Evolutionary conservation across 2,113 vertebrate species (phyloP), one percentile per base, ranked within the genome.

Genomic region (Phrynosoma platyrhinos): DNA sequence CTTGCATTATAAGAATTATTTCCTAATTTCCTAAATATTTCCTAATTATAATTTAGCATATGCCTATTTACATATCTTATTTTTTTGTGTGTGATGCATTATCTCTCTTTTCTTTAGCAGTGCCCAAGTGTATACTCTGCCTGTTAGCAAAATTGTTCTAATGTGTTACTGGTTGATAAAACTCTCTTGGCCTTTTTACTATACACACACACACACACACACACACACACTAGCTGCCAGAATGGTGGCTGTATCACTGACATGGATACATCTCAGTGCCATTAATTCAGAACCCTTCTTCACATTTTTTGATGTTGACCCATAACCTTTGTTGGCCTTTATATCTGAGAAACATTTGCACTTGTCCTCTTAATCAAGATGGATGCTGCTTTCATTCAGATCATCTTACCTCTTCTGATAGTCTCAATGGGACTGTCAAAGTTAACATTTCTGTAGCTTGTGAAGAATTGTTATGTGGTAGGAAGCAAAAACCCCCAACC

Each of bases 331-430:
- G 9, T 27, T n/a, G 83, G 14, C 13, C 68, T 16, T 23, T 40
- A 20, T 36, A 8, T 68, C 20, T 69, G 12, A 13, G 47, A 27
- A 52, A n/a, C 55, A 86, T 53, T 53, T 27, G 87, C 84, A 93
- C 91, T 86, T 93, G 90, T 86, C 91, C 87, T 96, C 94, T 86
- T 82, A 23, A 94, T 89, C 90, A 95, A 95, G 95, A 94, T 92
- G 79, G 85, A 93, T 81, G 91, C 82, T 83, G 74, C 95, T 91
- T 87, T 83, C 9, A 94, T 88, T 82, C 90, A 30, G 86, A 18
- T 5, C 36, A 92, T 88, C 90, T 81, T 83, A 88, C 80, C 79
- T 92, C 79, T 85, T 92, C 78, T 88, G 79, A 82, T 83, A 91
- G 87, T 93, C 94, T 88, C 52, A 7, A 0, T 4, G 83, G 92